Evolutionary conservation across 1,140 invertebrate species (phyloP).

Genomic region (Drosophila eugracilis): DNA sequence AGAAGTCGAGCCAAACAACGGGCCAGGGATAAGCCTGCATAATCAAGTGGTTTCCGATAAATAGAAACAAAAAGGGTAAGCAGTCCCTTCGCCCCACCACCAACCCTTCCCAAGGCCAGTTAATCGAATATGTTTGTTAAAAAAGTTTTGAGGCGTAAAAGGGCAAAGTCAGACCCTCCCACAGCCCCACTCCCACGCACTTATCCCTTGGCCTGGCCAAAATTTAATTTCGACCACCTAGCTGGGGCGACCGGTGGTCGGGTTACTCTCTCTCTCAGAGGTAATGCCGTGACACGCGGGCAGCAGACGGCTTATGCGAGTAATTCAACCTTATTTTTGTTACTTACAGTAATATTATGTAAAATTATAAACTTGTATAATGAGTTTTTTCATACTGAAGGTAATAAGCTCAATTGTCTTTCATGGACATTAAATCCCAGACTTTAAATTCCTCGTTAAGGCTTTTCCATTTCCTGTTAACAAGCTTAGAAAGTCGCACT

Average conservation of each 20-base stretch:
- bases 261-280: background rate
- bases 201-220: conserved; percentile 44
- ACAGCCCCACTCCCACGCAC: conserved; percentile 21
- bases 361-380: too few species aligned
- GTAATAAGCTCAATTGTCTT: too few species aligned
- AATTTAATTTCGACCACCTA: conserved; percentile 67
- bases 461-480: too few species aligned
- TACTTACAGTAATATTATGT: too few species aligned
- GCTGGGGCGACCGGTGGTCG: background rate
- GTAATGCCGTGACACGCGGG: conserved; percentile 17
- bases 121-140: conserved; percentile 83
- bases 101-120: conserved; percentile 44
- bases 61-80: conserved; percentile 63
- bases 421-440: too few species aligned
- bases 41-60: conserved; percentile 84
- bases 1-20: conserved; percentile 40
- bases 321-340: background rate
- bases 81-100: conserved; percentile 2
- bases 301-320: too few species aligned
- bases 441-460: too few species aligned
- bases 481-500: too few species aligned
- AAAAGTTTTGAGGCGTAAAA: conserved; percentile 81
- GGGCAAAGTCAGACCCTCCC: conserved; percentile 41
- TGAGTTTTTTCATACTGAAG: too few species aligned
- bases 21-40: conserved; percentile 76